These are phyloP conservation scores for Alligator sinensis DNA, from an alignment of 2,113 vertebrate species.

Conservation along the genomic window DNA sequence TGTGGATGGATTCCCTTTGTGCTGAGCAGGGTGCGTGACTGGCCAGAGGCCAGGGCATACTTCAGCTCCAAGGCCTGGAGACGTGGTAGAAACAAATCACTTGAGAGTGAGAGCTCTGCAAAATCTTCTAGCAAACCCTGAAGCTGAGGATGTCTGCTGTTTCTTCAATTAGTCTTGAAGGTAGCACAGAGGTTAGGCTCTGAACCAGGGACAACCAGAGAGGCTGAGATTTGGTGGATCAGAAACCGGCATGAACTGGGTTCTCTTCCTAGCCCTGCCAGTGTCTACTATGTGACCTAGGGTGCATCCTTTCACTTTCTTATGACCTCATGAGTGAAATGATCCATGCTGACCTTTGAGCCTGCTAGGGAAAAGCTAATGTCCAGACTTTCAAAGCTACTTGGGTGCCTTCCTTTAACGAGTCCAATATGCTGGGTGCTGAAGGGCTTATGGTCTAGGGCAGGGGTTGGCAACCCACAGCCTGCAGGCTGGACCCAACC, in stretches of 20 bases:
- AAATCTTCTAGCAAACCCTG: not conserved
- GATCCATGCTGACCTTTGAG: not conserved
- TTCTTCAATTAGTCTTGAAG: not conserved
- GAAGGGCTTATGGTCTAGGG: not conserved
- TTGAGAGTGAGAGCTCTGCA: not conserved
- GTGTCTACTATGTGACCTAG: not conserved
- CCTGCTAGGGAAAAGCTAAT: no score
- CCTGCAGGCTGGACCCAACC: no score
- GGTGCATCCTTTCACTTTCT: not conserved
- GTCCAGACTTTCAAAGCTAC: not conserved
- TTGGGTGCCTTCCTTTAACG: not conserved
- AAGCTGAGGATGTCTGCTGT: no score
- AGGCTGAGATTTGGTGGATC: not conserved
- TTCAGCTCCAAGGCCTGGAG: not conserved
- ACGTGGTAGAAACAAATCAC: no score
- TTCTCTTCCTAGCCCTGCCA: not conserved
- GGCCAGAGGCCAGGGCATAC: no score
- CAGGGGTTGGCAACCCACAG: no score
- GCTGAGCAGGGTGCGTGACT: not conserved
- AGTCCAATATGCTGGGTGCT: not conserved
- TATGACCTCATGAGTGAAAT: not conserved
- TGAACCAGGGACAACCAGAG: not conserved
- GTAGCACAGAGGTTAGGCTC: not conserved
- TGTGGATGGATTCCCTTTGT: not conserved
- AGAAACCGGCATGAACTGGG: not conserved